Conservation (phyloP, 2,888 invertebrate species). For the Operophtera brumata region DNA sequence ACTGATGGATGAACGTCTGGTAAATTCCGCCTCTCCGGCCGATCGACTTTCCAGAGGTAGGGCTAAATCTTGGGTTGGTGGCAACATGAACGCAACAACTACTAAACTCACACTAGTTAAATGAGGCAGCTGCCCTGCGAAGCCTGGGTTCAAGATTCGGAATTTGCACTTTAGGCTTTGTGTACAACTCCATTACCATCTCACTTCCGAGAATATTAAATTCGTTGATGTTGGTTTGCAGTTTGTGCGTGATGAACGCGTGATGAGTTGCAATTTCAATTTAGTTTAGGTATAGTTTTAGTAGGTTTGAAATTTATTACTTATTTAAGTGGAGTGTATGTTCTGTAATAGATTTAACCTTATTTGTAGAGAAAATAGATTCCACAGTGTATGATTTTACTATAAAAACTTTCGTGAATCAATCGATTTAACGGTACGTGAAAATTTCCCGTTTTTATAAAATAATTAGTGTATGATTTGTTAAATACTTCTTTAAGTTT, state of each 20-base stretch:
- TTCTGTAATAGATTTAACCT: background rate
- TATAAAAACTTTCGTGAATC: no score
- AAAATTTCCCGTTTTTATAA: no score
- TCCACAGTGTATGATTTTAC: no score
- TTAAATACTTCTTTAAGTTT: no score
- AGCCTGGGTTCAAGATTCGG: conserved; percentile 4
- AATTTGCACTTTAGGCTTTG: conserved; percentile 19
- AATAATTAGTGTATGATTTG: no score
- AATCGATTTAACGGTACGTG: no score
- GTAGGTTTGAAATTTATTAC: background rate
- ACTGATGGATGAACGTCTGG: no score
- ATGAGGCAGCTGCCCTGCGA: background rate
- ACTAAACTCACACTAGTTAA: no score
- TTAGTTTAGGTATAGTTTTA: conserved; percentile 17
- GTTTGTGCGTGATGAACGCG: conserved; percentile 22
- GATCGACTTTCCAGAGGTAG: no score
- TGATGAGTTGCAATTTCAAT: conserved; percentile 17
- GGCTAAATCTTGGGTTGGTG: background rate
- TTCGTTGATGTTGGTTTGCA: conserved; percentile 22
- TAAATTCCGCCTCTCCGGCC: no score
- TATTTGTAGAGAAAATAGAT: no score
- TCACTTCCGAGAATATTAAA: conserved; percentile 25
- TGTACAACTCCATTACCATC: conserved; percentile 9
- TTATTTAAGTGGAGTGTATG: background rate
- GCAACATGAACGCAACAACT: no score